Evolutionary conservation across 2,888 invertebrate species (phyloP), one percentile per base, ranked within the genome.

Genomic region (Heliconius ethilla): DNA sequence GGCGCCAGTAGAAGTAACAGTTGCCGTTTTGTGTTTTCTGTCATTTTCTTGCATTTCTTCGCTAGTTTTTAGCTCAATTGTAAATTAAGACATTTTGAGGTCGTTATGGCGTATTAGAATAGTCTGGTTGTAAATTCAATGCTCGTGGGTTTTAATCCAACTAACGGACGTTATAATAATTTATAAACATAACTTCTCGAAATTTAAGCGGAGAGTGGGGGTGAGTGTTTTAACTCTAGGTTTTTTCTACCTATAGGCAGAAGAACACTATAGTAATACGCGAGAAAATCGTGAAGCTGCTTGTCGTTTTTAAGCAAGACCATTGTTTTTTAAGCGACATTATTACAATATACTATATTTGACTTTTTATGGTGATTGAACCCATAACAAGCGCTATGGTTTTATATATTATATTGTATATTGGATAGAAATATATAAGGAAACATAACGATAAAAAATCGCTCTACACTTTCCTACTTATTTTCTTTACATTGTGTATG

Each of bases 1-100:
- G 37, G 10, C n/a, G 67, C 63, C 25, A 51, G 51, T 18, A 18
- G 15, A 27, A 63, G 27, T 63, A n/a, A 22, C n/a, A 25, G 63
- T 63, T 62, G 66, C 33, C 66, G 22, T 66, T 67, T 40, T 67
- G 15, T 65, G 10, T 65, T 65, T 29, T 65, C 65, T 65, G 27
- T 27, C 27, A 63, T 63, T 27, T 63, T 63, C 27, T 15, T 25
- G 13, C 25, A 27, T 63, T 63, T 27, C 59, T 63, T 6, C 27
- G 6, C 10, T 27, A 63, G 13, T 63, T 63, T 63, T 27, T 4
- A 15, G 25, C 27, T 63, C 27, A 63, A 63, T 63, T 15, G 63
- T 27, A 15, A 63, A 63, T 63, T 27, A 63, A 63, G 15, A 27
- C 25, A 27, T 59, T n/a, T n/a, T 3, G n/a, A 59, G 59, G 10